Base-by-base conservation (phyloP, 2,797 vertebrate species). In the Botia almorhae region DNA sequence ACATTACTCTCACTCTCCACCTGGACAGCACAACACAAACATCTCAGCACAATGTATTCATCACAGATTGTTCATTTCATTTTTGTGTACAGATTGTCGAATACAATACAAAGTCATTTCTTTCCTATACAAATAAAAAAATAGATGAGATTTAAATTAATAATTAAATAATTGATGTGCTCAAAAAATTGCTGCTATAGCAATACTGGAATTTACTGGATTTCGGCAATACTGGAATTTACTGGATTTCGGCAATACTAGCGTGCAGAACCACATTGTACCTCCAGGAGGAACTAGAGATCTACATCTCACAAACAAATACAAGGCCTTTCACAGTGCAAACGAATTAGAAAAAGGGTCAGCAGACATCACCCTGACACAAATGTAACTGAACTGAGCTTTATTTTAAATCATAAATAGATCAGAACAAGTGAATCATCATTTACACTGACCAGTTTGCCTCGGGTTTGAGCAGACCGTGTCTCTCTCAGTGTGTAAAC, bases 401-500 rank as follows among this genome's bases (percentile, higher is more conserved):
- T 7, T 2, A 63, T 2, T 26, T 48, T 61, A 29, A 3, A 74
- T 5, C 43, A 36, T 4, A 43, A 2, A 6, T 14, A 3, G 23
- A 26, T 39, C 33, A 67, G 1, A 2, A 76, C 17, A 51, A n/a
- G 33, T 26, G 19, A 53, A 55, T 12, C 14, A 56, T 7, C 23
- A 26, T 26, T 26, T 26, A 26, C 23, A 91, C 94, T 90, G 80
- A 95, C 98, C 94, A 99, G 94, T 85, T 98, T 99, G 67, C 98
- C 98, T 17, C 96, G 94, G 36, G 96, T 98, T 85, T 98, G 98
- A 16, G 98, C 98, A 1, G 97, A 99, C 87, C 98, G 95, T 7
- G 98, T 99, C 89, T 99, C 98, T 83, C 98, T 93, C 82, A 99
- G 93, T 0, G 97, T 99, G 88, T 99, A 99, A 7, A 99, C 98